Evolutionary conservation across 2,888 invertebrate genomes (phyloP), one percentile per base, ranked within the genome.

Genomic region (Cloeon dipterum): DNA sequence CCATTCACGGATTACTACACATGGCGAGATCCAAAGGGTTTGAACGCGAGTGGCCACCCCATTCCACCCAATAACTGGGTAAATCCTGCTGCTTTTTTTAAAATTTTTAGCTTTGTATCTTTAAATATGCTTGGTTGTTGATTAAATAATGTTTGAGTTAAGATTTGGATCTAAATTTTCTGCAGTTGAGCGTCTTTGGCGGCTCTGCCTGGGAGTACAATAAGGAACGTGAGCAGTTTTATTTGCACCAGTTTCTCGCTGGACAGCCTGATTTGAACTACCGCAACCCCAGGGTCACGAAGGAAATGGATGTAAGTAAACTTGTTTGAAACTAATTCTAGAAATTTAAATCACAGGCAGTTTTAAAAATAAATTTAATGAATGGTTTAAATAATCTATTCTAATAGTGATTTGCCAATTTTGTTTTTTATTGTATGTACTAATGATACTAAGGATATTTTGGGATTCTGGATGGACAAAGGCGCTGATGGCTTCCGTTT

Each of bases 401-500:
- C n/a, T n/a, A n/a, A n/a, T n/a, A n/a, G n/a, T n/a, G n/a, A n/a
- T n/a, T n/a, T n/a, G n/a, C n/a, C n/a, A n/a, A n/a, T n/a, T n/a
- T n/a, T n/a, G n/a, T n/a, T n/a, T n/a, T n/a, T n/a, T n/a, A n/a
- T n/a, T n/a, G n/a, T n/a, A n/a, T n/a, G n/a, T n/a, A n/a, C n/a
- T n/a, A n/a, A n/a, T n/a, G n/a, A n/a, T n/a, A n/a, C n/a, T n/a
- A n/a, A n/a, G 73, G 65, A 66, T 10, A 61, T 74, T 1, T 50
- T 88, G 14, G 62, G 59, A 43, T 83, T 71, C 49, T 91, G 89
- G 89, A 51, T 91, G 34, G 70, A 73, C 36, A 70, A 70, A 46
- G 88, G 86, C 1, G 70, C 88, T 0, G 77, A 81, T 49, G 93
- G 91, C 1, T 85, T 91, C 49, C 69, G 88, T 45, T 64, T 91